Percentiles rank a stretch among this genome's conserved stretches.
phyloP scores from a whole-genome alignment of 2,113 vertebrate genomes.

The Aegotheles bennettii region DNA sequence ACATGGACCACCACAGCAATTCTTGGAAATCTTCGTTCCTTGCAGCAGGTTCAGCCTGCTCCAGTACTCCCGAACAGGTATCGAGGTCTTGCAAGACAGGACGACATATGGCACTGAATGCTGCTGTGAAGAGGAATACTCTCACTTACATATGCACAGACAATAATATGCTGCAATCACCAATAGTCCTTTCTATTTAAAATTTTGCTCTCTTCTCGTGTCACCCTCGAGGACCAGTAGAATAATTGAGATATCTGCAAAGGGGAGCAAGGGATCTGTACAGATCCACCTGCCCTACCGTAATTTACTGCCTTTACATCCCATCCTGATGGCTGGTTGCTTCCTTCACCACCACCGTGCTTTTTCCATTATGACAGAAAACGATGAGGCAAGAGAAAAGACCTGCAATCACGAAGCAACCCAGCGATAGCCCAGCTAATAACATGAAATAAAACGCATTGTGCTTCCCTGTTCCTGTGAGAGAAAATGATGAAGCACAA shows the following conservation, averaged over 20 bases:
- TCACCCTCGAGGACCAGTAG: neutral
- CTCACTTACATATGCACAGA: neutral
- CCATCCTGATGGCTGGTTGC: neutral
- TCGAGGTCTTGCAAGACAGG: neutral
- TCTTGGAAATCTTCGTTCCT: neutral
- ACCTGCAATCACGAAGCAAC: constrained; percentile 27
- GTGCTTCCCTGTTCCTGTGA: constrained; percentile 45
- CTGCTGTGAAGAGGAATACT: neutral
- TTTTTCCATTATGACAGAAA: constrained; percentile 61
- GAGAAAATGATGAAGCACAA: constrained; percentile 55
- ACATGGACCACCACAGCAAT: neutral
- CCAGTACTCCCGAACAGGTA: neutral
- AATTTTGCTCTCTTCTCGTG: neutral
- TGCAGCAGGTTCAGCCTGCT: neutral
- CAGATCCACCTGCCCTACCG: neutral
- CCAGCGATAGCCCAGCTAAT: constrained; percentile 57
- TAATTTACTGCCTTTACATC: constrained; percentile 25
- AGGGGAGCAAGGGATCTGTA: neutral
- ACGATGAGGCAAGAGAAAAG: constrained; percentile 57
- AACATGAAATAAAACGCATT: constrained; percentile 62
- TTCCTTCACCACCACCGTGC: constrained; percentile 19
- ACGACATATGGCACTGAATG: neutral
- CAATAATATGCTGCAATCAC: neutral
- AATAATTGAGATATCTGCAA: constrained; percentile 44
- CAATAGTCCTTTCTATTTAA: neutral